phyloP scores from a whole-genome alignment of 1,140 invertebrate genomes.

The Zaprionus camerounensis region DNA sequence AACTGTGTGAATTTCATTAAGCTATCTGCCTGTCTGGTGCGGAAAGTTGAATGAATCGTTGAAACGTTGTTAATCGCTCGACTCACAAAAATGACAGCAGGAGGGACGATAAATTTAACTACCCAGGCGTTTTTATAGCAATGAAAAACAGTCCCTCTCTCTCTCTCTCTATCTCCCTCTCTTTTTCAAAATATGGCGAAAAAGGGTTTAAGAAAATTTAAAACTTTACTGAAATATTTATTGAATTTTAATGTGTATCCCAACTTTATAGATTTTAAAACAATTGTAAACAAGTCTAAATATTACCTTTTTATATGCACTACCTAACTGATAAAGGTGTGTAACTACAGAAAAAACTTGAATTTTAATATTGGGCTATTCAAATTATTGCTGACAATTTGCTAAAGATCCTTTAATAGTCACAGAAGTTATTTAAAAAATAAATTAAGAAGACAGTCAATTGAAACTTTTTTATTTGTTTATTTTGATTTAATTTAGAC shows the following conservation, averaged over 20 bases:
- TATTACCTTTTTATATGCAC: too few species aligned
- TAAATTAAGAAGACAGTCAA: too few species aligned
- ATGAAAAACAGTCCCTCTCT: neutral
- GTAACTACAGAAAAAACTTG: too few species aligned
- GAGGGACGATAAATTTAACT: conserved; percentile 41
- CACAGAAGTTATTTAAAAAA: too few species aligned
- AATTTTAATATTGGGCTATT: too few species aligned
- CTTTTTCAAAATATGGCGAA: neutral
- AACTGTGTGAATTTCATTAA: conserved; percentile 25
- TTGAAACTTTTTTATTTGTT: too few species aligned
- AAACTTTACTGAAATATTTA: neutral
- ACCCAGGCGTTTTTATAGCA: conserved; percentile 21
- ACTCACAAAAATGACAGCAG: conserved; percentile 37
- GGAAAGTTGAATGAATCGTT: conserved; percentile 36
- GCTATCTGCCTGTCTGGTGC: conserved; percentile 18
- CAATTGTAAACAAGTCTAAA: too few species aligned
- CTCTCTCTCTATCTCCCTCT: neutral
- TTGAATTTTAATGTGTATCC: neutral
- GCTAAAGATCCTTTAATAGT: too few species aligned
- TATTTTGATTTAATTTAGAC: neutral
- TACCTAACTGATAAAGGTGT: too few species aligned
- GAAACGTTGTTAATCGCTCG: conserved; percentile 32
- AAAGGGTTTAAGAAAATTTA: neutral
- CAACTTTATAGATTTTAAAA: too few species aligned
- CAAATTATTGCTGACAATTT: too few species aligned